Conservation (phyloP, 2,797 vertebrate genomes). For the Rhabdomys pumilio region DNA sequence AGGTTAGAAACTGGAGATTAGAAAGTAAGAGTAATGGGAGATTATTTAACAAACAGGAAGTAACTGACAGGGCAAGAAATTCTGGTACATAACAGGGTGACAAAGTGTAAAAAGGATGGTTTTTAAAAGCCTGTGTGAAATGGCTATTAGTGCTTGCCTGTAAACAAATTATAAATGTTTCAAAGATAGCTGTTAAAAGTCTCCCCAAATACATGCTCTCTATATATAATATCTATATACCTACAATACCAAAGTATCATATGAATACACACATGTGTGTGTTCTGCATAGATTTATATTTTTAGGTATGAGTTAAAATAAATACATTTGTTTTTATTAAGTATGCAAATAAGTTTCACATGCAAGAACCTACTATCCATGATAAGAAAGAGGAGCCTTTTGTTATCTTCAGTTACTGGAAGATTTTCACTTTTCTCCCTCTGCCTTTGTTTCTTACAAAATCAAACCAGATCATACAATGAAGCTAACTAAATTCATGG, state of each 20-base stretch:
- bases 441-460: neutral
- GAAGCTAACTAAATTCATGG: neutral
- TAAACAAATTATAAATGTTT: neutral
- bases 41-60: too few species aligned
- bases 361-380: neutral
- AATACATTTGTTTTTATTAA: neutral
- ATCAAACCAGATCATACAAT: neutral
- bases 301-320: neutral
- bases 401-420: neutral
- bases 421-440: neutral
- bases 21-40: accelerated
- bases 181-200: neutral
- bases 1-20: too few species aligned
- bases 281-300: neutral
- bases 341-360: neutral
- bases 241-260: neutral
- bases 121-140: neutral
- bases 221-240: neutral
- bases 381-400: neutral
- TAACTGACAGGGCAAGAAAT: neutral
- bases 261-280: neutral
- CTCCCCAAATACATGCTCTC: neutral
- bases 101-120: neutral
- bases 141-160: neutral
- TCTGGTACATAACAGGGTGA: neutral